Conservation (phyloP, 2,888 invertebrate species). For the Keiferia lycopersicella region DNA sequence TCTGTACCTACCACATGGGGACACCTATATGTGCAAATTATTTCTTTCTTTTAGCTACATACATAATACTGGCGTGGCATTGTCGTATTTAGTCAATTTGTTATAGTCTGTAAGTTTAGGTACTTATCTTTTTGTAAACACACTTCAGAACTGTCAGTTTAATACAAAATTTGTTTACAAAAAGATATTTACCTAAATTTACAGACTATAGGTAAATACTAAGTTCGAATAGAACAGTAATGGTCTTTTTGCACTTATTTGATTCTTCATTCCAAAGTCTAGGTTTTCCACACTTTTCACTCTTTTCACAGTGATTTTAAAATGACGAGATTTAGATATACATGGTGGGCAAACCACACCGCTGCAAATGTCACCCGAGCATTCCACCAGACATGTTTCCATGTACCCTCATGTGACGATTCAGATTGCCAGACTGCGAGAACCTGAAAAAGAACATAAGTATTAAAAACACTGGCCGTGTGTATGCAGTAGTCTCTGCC, state of each 20-base stretch:
- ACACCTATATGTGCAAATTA: background rate
- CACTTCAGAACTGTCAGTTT: too few species aligned
- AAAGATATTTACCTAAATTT: too few species aligned
- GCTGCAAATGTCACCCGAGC: constrained; percentile 82
- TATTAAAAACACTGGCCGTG: too few species aligned
- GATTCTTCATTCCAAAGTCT: background rate
- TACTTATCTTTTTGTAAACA: background rate
- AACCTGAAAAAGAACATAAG: constrained; percentile 78
- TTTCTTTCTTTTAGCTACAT: background rate
- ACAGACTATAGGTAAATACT: too few species aligned
- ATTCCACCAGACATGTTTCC: constrained; percentile 83
- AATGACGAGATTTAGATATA: constrained; percentile 40
- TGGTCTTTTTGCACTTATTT: background rate
- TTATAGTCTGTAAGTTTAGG: background rate
- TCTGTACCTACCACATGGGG: background rate
- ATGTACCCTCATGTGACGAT: constrained; percentile 99
- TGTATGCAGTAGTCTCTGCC: too few species aligned
- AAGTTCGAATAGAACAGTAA: too few species aligned
- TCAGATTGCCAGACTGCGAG: constrained; percentile 98
- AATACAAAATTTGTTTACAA: too few species aligned
- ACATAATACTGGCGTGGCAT: background rate
- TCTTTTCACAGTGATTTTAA: background rate
- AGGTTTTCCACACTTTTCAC: background rate
- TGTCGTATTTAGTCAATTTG: background rate
- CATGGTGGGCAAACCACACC: constrained; percentile 53